A percentile compares a stretch with the other conserved stretches of the same genome.
These are phyloP conservation scores for Euphonia xanthogaster DNA, from an alignment of 2,797 vertebrate species.

Conservation along the genomic window DNA sequence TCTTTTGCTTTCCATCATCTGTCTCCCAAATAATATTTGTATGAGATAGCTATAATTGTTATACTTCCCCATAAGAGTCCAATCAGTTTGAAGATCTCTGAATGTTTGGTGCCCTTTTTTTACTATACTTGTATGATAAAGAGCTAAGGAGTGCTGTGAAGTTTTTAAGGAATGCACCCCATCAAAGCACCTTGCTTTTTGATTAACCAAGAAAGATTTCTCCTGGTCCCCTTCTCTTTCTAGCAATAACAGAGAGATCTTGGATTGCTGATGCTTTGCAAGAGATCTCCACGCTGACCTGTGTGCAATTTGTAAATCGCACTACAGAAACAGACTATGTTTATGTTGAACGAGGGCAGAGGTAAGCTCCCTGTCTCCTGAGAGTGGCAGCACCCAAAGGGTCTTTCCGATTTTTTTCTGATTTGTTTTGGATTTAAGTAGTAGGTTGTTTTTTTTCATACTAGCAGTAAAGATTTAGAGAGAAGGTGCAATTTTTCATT, in stretches of 20 bases:
- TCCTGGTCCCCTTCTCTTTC: background rate
- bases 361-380: constrained; percentile 36
- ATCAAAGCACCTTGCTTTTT: background rate
- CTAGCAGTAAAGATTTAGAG: background rate
- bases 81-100: background rate
- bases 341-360: constrained; percentile 37
- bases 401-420: background rate
- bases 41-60: background rate
- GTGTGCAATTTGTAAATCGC: constrained; percentile 62
- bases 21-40: background rate
- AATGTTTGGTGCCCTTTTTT: background rate
- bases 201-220: background rate
- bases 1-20: background rate
- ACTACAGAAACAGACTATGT: constrained; percentile 60
- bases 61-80: background rate
- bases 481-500: background rate
- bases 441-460: background rate
- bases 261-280: constrained; percentile 63
- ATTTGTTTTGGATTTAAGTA: background rate
- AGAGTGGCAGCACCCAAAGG: background rate
- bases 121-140: background rate
- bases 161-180: background rate
- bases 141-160: background rate
- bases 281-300: constrained; percentile 66
- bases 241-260: constrained; percentile 43